Evolutionary conservation across 1,140 invertebrate species (phyloP).

Genomic region (Heterodera schachtii): DNA sequence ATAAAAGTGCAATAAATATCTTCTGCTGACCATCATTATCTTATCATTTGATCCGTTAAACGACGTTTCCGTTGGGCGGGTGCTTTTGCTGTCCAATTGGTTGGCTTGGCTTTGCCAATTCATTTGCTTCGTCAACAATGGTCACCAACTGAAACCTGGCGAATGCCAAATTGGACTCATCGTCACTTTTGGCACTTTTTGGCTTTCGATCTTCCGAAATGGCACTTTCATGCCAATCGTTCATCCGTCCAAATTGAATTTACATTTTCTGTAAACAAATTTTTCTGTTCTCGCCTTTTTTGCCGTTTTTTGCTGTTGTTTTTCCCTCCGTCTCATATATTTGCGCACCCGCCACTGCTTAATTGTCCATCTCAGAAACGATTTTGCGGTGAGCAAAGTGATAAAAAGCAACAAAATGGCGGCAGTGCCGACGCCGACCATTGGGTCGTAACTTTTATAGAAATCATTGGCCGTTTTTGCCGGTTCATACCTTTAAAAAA

Average conservation of each 20-base stretch:
- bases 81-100: not conserved
- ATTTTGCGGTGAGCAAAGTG: constrained; percentile 51
- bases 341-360: constrained; percentile 16
- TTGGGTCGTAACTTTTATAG: constrained; percentile 55
- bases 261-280: not conserved
- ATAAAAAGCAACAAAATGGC: constrained; percentile 53
- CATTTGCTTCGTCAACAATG: not conserved
- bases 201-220: too few relatives aligned
- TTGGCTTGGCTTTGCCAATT: not conserved
- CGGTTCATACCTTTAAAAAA: constrained; percentile 19
- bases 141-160: not conserved
- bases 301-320: not conserved
- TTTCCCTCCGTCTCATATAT: constrained; percentile 1
- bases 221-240: too few relatives aligned
- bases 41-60: not conserved
- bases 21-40: too few relatives aligned
- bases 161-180: not conserved
- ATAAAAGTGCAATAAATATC: too few relatives aligned
- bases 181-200: too few relatives aligned
- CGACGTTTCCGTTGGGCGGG: constrained; percentile 1
- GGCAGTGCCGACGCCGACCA: constrained; percentile 57
- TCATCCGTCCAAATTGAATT: not conserved
- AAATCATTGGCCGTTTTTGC: constrained; percentile 47
- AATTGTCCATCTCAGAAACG: constrained; percentile 48
- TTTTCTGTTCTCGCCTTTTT: not conserved